Evolutionary conservation across 2,113 vertebrate species (phyloP).

Genomic region (Neoarius graeffei): DNA sequence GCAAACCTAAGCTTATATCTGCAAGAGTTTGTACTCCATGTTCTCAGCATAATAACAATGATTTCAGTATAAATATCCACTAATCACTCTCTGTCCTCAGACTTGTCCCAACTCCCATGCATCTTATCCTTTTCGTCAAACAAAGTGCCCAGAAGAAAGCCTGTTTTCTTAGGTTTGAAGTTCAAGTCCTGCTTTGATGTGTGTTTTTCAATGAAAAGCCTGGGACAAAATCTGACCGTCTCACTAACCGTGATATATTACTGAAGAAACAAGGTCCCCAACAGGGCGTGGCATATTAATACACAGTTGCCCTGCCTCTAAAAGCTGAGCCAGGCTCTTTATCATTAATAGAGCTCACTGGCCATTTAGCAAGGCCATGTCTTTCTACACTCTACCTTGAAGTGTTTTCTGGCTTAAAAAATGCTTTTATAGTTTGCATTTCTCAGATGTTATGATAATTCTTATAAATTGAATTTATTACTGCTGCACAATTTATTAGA

Average conservation of each 20-base stretch:
- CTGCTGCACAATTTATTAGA: not conserved
- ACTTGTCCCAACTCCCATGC: slow-evolving; percentile 33
- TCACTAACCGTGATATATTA: slow-evolving; percentile 51
- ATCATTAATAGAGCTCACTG: slow-evolving; percentile 1
- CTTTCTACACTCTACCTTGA: not conserved
- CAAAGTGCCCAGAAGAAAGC: slow-evolving; percentile 38
- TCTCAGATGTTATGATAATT: not conserved
- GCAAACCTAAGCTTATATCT: slow-evolving; percentile 1
- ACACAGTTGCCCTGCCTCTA: slow-evolving; percentile 42
- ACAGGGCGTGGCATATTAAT: slow-evolving; percentile 36
- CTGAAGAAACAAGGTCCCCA: slow-evolving; percentile 48
- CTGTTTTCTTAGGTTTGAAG: slow-evolving; percentile 61
- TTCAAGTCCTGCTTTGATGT: slow-evolving; percentile 60
- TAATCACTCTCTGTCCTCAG: slow-evolving; percentile 47
- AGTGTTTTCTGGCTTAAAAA: not conserved
- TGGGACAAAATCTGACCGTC: slow-evolving; percentile 33
- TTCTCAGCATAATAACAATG: slow-evolving; percentile 1
- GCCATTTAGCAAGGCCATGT: not conserved
- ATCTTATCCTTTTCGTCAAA: slow-evolving; percentile 45
- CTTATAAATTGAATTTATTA: not conserved
- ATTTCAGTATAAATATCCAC: slow-evolving; percentile 24
- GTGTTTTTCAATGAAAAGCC: slow-evolving; percentile 47
- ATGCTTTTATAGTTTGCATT: not conserved
- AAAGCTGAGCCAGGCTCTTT: not conserved
- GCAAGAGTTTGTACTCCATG: not conserved